These are phyloP conservation scores for Bungarus multicinctus DNA, from an alignment of 2,113 vertebrate genomes.

Conservation along the genomic window DNA sequence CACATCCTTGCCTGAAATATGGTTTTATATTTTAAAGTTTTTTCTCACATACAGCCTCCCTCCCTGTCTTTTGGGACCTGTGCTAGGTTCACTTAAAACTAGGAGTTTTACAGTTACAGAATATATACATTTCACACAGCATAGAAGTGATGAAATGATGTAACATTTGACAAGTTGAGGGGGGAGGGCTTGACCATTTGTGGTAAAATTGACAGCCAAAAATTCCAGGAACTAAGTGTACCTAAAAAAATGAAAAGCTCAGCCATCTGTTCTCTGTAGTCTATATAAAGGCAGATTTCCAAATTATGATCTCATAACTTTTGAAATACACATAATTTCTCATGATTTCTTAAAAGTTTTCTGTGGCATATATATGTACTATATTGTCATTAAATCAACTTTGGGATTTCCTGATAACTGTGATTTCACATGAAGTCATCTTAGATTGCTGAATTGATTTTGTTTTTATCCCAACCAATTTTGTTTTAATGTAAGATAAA, in stretches of 20 bases:
- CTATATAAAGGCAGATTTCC: neutral
- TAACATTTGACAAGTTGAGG: neutral
- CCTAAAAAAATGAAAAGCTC: neutral
- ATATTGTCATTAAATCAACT: neutral
- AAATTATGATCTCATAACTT: neutral
- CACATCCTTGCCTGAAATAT: neutral
- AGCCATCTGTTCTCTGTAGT: neutral
- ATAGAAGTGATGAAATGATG: neutral
- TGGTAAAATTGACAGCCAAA: neutral
- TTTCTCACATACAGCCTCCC: neutral
- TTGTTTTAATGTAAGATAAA: neutral
- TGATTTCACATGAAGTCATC: neutral
- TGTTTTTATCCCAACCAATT: neutral
- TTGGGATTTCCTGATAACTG: neutral
- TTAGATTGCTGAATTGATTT: constrained; percentile 10
- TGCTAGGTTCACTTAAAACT: neutral
- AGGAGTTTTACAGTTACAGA: neutral
- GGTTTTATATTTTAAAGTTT: neutral
- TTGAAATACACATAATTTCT: neutral
- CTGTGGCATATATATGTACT: neutral
- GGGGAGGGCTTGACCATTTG: neutral
- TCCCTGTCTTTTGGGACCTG: neutral
- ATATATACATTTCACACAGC: neutral
- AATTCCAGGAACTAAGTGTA: neutral
- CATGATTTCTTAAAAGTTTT: neutral